Base-by-base conservation (phyloP, 2,113 vertebrate species). In the Heterotilapia buettikoferi region DNA sequence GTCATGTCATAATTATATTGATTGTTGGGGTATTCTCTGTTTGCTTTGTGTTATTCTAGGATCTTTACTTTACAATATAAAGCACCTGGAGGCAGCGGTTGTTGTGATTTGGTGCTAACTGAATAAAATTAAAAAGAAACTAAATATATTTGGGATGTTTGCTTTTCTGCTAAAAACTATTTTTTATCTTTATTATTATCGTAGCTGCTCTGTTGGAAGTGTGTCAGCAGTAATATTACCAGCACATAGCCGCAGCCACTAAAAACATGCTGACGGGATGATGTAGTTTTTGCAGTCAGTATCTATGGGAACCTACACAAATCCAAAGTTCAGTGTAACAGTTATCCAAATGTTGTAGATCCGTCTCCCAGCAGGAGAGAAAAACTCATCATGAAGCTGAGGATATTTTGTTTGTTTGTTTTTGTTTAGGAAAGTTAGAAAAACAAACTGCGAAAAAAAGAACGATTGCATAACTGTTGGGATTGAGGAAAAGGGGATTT, bases 381-480 rank as follows among this genome's bases (percentile, higher is more conserved):
- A 29, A 9, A 59, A 16, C 56, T 6, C 29, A 33, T 0, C 8
- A 6, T 2, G 16, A 33, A 33, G 57, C 57, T 33, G 29, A 61
- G 29, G 3, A 19, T 61, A 61, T 33, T 61, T 1, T 6, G 9
- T 33, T 10, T 33, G 57, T 19, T 33, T 61, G 29, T 61, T 19
- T 61, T 33, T 61, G 29, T 61, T 61, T 33, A 18, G 8, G 26
- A 61, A 61, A 61, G 57, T 31, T 61, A 18, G 57, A 59, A 18
- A 61, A 61, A 31, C 14, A 31, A 31, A 61, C 29, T 61, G 57
- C 19, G 29, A 33, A 61, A 33, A 31, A 61, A 61, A 61, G 29
- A 61, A 33, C 2, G 0, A 2, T 6, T 10, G 57, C 29, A 61
- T 61, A 61, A 61, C 29, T 61, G 57, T 0, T 10, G 57, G 57